phyloP scores from a whole-genome alignment of 30 jellyfish, hydroid and myxozoan genomes.

The Pelagia noctiluca region DNA sequence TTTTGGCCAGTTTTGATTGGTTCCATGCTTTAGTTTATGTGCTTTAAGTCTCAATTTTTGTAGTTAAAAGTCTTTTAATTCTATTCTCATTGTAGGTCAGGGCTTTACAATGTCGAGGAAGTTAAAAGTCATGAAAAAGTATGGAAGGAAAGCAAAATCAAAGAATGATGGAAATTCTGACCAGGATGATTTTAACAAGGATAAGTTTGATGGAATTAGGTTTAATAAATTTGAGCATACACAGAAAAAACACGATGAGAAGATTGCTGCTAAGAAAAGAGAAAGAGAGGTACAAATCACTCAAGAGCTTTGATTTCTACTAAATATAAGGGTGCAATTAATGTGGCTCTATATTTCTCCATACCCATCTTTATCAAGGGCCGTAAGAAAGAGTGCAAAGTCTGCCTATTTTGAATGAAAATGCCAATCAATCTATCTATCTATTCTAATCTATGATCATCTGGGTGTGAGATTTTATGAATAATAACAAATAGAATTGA shows the following conservation, averaged over 20 bases:
- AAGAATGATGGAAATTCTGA: slow-evolving; percentile 10
- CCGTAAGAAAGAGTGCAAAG: not conserved
- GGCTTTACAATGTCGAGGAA: slow-evolving; percentile 80
- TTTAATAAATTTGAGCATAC: slow-evolving; percentile 2
- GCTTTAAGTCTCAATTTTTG: no score
- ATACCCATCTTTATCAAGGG: not conserved
- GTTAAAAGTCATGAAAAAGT: slow-evolving; percentile 52
- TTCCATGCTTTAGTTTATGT: not conserved
- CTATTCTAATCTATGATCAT: no score
- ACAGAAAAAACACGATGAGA: slow-evolving; percentile 29
- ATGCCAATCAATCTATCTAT: not conserved
- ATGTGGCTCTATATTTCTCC: not conserved
- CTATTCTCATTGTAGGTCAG: slow-evolving; percentile 76
- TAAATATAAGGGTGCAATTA: not conserved
- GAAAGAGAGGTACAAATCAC: slow-evolving; percentile 19
- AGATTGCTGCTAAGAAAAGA: slow-evolving; percentile 27
- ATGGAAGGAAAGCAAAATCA: slow-evolving; percentile 23
- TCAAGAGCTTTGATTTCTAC: not conserved
- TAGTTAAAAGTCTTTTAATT: no score
- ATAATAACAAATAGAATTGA: no score
- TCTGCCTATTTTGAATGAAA: not conserved
- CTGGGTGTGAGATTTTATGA: no score
- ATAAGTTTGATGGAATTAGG: not conserved
- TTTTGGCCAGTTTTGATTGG: not conserved
- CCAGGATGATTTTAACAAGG: not conserved